Percentiles rank a stretch among this genome's conserved stretches.
Evolutionary conservation across 1,140 invertebrate species (phyloP).

Genomic region (Apis laboriosa): DNA sequence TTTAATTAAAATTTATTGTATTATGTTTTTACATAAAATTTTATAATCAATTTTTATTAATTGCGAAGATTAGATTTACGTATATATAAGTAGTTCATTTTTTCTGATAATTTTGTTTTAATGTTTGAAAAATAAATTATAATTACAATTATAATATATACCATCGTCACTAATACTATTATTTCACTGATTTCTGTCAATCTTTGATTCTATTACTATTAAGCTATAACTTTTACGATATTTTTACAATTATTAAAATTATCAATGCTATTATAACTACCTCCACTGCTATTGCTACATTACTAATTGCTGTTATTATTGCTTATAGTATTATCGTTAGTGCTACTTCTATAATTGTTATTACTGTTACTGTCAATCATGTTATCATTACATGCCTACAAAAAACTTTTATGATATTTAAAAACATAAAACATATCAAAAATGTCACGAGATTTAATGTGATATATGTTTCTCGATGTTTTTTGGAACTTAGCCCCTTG

Average conservation of each 20-base stretch:
- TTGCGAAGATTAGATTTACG: not conserved
- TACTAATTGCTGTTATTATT: constrained; percentile 59
- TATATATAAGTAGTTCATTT: constrained; percentile 10
- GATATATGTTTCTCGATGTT: constrained; percentile 53
- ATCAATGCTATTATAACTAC: constrained; percentile 51
- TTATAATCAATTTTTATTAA: constrained; percentile 16
- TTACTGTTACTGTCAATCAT: constrained; percentile 48
- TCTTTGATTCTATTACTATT: constrained; percentile 30
- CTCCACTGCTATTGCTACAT: constrained; percentile 54
- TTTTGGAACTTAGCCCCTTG: constrained; percentile 53
- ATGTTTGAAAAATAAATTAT: constrained; percentile 35
- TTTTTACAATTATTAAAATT: constrained; percentile 50
- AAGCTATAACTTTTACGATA: constrained; percentile 43
- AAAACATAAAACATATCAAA: constrained; percentile 67
- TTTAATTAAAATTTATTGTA: constrained; percentile 25
- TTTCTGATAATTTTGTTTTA: constrained; percentile 30
- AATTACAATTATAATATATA: constrained; percentile 14
- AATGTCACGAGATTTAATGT: constrained; percentile 47
- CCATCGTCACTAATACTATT: constrained; percentile 25
- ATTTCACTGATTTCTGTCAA: constrained; percentile 39
- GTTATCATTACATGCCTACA: constrained; percentile 57
- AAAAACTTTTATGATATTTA: constrained; percentile 61
- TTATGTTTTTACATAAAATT: constrained; percentile 32
- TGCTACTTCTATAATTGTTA: constrained; percentile 62
- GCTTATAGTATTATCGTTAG: constrained; percentile 55